These are phyloP conservation scores for Helicoverpa armigera DNA, from an alignment of 1,140 invertebrate species.

Conservation along the genomic window DNA sequence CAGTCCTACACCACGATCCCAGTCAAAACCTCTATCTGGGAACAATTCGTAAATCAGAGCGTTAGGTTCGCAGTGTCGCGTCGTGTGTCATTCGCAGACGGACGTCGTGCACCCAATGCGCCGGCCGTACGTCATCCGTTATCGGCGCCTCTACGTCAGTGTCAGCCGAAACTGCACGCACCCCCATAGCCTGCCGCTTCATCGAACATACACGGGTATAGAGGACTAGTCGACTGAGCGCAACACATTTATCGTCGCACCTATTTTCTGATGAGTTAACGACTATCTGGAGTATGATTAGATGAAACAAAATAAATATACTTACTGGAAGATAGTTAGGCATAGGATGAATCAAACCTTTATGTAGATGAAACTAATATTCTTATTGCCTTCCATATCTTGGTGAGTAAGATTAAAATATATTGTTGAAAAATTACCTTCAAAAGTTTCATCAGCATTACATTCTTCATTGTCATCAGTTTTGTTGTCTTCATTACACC, in stretches of 20 bases:
- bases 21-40: neutral
- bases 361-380: neutral
- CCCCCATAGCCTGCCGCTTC: conserved; percentile 16
- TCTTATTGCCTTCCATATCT: neutral
- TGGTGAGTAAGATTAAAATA: neutral
- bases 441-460: conserved; percentile 45
- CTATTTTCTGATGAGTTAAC: neutral
- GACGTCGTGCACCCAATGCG: conserved; percentile 61
- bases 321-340: no score
- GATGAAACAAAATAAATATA: neutral
- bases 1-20: no score
- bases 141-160: conserved; percentile 75
- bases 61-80: conserved; percentile 22
- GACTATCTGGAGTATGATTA: neutral
- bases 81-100: conserved; percentile 73
- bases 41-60: conserved; percentile 44
- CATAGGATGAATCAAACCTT: no score
- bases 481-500: conserved; percentile 57
- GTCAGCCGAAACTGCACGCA: conserved; percentile 58
- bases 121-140: conserved; percentile 76
- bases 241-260: neutral
- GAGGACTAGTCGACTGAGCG: neutral
- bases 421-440: conserved; percentile 46
- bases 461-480: conserved; percentile 56
- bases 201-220: conserved; percentile 3